Evolutionary conservation across 2,888 invertebrate species (phyloP), one percentile per base, ranked within the genome.

Genomic region (Melanophora roralis): DNA sequence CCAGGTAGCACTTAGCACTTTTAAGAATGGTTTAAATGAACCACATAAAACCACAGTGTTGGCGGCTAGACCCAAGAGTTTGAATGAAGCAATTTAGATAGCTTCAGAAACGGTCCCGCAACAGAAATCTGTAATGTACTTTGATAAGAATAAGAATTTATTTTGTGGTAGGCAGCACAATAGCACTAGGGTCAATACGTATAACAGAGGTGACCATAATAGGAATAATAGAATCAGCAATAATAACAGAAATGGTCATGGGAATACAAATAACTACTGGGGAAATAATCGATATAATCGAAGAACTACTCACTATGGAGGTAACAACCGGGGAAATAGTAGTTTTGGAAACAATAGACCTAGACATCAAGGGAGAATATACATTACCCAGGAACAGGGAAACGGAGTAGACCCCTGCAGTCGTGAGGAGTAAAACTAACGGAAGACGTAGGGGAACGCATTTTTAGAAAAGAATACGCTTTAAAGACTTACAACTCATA

Each of bases 1-100:
- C 19, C 47, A 47, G 21, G 47, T 47, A 19, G 47, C 21, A 11
- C 47, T 21, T 47, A 47, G 47, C 19, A 19, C 47, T 21, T 47
- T 47, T 47, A 47, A 47, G 16, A 47, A 47, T 8, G 47, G 47
- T 53, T 53, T 53, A 34, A 53, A 53, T 53, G 53, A 53, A 34
- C 53, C 53, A 34, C 32, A 53, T 14, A 34, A 34, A 53, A 9
- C 53, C 23, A 53, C 53, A 8, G 53, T 53, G 14, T 53, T 53
- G 34, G 49, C 49, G 7, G 49, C 49, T 23, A 19, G 49, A 49
- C 19, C 49, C 12, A 49, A 49, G 19, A 49, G 23, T 49, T 12
- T 49, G 11, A n/a, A 53, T 53, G 53, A 53, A 53, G 53, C 53
- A 53, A 53, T 53, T 16, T 14, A 47, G 19, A 47, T 47, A 47